phyloP scores from a whole-genome alignment of 1,140 invertebrate genomes.

The Harlomillsia oculata region DNA sequence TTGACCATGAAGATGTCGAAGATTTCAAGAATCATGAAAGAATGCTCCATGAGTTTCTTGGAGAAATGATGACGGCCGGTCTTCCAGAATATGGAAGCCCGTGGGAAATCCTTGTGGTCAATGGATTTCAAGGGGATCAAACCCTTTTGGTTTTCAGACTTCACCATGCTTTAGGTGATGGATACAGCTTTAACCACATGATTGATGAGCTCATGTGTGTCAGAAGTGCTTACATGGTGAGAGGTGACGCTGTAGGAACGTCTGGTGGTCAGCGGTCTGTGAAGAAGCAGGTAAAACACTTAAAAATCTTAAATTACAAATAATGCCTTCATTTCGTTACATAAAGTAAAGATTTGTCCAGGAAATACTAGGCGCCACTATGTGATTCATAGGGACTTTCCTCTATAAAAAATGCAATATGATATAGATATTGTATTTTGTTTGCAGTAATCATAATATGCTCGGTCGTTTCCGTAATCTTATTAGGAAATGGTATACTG shows the following conservation, averaged over 20 bases:
- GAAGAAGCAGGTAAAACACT: constrained; percentile 7
- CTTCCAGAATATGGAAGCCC: constrained; percentile 14
- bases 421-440: too few species aligned
- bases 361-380: too few species aligned
- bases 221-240: constrained; percentile 29
- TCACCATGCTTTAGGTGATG: constrained; percentile 33
- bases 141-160: constrained; percentile 31
- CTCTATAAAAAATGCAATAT: too few species aligned
- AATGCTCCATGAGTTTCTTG: constrained; percentile 17
- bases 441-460: too few species aligned
- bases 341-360: too few species aligned
- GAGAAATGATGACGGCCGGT: constrained; percentile 16
- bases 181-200: constrained; percentile 33
- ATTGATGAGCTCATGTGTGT: constrained; percentile 26
- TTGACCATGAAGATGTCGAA: constrained; percentile 2
- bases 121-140: constrained; percentile 15
- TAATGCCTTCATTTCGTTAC: too few species aligned
- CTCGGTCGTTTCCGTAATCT: too few species aligned
- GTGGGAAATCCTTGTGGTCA: constrained; percentile 26
- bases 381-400: too few species aligned
- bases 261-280: too few species aligned
- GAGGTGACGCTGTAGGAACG: background rate
- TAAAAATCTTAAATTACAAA: background rate
- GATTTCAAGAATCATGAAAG: constrained; percentile 16
- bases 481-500: too few species aligned